Evolutionary conservation across 2,113 vertebrate genomes (phyloP).

Genomic region (Campylorhamphus procurvoides): DNA sequence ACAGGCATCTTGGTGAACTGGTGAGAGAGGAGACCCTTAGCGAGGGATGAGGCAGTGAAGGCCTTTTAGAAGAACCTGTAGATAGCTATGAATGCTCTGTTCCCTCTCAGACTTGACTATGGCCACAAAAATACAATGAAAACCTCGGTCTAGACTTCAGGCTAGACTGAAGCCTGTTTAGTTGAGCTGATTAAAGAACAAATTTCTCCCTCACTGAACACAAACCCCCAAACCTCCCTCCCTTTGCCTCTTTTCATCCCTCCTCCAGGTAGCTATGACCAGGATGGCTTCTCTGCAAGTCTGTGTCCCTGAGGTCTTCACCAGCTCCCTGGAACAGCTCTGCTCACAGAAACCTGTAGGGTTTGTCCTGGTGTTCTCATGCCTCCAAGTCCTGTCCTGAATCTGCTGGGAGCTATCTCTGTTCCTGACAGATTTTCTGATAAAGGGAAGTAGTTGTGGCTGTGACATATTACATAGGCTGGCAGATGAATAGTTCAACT

Average conservation of each 20-base stretch:
- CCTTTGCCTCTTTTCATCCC: background rate
- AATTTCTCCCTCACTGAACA: background rate
- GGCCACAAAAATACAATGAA: background rate
- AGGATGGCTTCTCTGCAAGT: background rate
- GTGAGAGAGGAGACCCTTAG: fast-evolving
- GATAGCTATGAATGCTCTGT: background rate
- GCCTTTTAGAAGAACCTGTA: background rate
- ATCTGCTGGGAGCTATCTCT: background rate
- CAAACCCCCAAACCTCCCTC: background rate
- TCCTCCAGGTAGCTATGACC: background rate
- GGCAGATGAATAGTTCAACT: background rate
- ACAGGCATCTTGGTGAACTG: background rate
- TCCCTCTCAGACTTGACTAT: background rate
- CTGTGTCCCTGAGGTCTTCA: background rate
- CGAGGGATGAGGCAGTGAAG: background rate
- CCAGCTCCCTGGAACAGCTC: background rate
- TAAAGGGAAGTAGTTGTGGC: background rate
- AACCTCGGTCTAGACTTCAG: background rate
- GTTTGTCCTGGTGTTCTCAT: background rate
- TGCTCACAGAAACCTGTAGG: background rate
- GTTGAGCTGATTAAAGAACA: background rate
- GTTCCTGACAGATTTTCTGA: background rate
- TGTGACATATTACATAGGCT: fast-evolving
- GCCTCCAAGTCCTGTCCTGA: background rate
- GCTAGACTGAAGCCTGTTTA: background rate